Conservation (phyloP, 1,140 invertebrate species). For the Eubasilissa regina region DNA sequence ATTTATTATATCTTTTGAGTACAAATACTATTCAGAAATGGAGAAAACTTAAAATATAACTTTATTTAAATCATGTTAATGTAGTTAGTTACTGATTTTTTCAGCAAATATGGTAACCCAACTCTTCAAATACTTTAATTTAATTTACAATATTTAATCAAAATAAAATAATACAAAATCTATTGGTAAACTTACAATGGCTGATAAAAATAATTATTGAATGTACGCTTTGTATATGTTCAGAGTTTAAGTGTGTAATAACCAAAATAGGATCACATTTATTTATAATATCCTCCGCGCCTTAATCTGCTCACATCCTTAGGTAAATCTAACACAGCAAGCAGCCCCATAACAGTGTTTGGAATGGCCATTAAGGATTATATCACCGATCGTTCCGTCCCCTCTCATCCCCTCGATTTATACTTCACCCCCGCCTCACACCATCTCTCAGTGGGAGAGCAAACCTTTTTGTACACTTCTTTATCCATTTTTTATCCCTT, state of each 20-base stretch:
- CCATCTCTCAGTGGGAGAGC: conserved; percentile 11
- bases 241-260: background rate
- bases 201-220: too few relatives aligned
- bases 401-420: conserved; percentile 6
- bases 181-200: too few relatives aligned
- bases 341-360: conserved; percentile 47
- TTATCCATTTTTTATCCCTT: conserved; percentile 60
- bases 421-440: conserved; percentile 10
- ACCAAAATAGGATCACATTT: conserved; percentile 31
- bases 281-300: conserved; percentile 25
- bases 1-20: too few relatives aligned
- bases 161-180: too few relatives aligned
- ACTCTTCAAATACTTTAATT: too few relatives aligned
- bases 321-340: conserved; percentile 46
- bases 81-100: too few relatives aligned
- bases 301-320: conserved; percentile 46
- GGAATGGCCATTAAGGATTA: conserved; percentile 59
- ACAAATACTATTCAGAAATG: too few relatives aligned
- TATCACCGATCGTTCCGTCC: conserved; percentile 51
- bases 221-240: too few relatives aligned
- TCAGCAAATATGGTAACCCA: too few relatives aligned
- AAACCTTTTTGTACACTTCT: conserved; percentile 60
- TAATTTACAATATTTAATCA: too few relatives aligned
- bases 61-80: too few relatives aligned
- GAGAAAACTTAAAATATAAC: too few relatives aligned